These are phyloP conservation scores for Sepioteuthis lessoniana DNA, from an alignment of 2,888 invertebrate genomes.

Conservation along the genomic window DNA sequence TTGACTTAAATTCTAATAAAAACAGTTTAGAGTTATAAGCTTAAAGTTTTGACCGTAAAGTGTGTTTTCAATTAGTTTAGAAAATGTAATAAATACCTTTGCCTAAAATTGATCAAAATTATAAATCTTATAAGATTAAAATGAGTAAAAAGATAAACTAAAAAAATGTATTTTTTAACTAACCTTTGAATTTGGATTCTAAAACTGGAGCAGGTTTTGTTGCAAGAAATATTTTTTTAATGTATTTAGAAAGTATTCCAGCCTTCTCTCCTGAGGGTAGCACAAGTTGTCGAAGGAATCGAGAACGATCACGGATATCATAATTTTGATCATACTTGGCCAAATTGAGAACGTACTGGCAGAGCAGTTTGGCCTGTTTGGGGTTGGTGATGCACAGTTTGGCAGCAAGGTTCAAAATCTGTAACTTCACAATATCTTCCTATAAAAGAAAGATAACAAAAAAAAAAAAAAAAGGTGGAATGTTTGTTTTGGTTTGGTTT, in stretches of 20 bases:
- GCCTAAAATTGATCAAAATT: too few species aligned
- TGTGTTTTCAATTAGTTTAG: too few species aligned
- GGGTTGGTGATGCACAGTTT: slow-evolving; percentile 92
- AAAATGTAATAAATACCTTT: too few species aligned
- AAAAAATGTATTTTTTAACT: background rate
- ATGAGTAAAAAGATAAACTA: too few species aligned
- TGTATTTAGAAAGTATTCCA: slow-evolving; percentile 80
- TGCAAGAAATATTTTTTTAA: slow-evolving; percentile 89
- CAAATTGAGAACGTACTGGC: slow-evolving; percentile 92
- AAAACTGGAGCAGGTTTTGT: slow-evolving; percentile 94
- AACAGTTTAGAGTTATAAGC: too few species aligned
- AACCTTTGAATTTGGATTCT: slow-evolving; percentile 80
- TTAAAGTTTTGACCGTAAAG: too few species aligned
- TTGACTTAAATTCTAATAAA: too few species aligned
- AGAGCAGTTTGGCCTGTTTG: slow-evolving; percentile 87
- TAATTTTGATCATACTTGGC: slow-evolving; percentile 98
- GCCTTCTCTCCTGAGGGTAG: slow-evolving; percentile 79
- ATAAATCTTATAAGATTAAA: too few species aligned
- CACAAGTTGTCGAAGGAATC: slow-evolving; percentile 89
- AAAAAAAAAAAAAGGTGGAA: too few species aligned
- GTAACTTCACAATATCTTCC: slow-evolving; percentile 96
- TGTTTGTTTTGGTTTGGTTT: too few species aligned
- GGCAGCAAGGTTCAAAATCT: slow-evolving; percentile 93
- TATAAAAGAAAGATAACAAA: slow-evolving; percentile 73
- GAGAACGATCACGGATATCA: slow-evolving; percentile 95